Base-by-base conservation (phyloP, 1,140 invertebrate species). In the Bacillus rossius region DNA sequence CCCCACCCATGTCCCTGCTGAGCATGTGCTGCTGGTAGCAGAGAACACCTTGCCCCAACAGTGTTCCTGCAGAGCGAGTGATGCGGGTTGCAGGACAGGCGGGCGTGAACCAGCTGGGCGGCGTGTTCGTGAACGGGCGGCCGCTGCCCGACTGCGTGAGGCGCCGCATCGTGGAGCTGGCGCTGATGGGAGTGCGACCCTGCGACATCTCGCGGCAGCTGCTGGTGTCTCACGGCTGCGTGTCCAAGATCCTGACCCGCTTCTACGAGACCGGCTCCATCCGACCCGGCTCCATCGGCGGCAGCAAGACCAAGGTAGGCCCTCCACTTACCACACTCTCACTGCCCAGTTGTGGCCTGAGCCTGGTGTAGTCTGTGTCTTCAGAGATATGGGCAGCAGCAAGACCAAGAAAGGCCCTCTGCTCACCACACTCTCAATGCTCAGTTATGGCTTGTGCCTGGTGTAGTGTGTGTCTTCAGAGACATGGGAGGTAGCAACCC, bases 211-310 rank as follows among this genome's bases (percentile, higher is more conserved):
- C 92, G 3, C 76, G 95, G 43, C 93, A 96, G 70, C 79, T 98
- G 23, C 80, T 96, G 10, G 96, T 99, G 7, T 97, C 94, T 0
- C 95, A 98, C 71, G 96, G 96, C 61, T 91, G 90, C 69, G 92
- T 96, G n/a, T 96, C 92, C 10, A 98, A 98, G 79, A 98, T 98
- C 61, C 80, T 99, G 10, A 97, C 94, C 2, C 81, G 96, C 59
- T 99, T 96, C 77, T 97, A 96, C 69, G 92, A 96, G 75, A 96
- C 93, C 7, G 93, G 92, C 1, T 94, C 91, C 43, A 94, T 96
- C 54, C 81, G 91, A 66, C 93, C 92, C 1, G 92, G 92, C 19
- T 92, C 90, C 20, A 94, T 95, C 63, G 91, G 91, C 17, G 90
- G 91, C 38, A 91, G 86, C 65, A 94, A 93, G 74, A 92, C 90